A percentile compares a stretch with the other conserved stretches of the same genome.
These are phyloP conservation scores for Gadus chalcogrammus DNA, from an alignment of 2,113 vertebrate species.

Conservation along the genomic window DNA sequence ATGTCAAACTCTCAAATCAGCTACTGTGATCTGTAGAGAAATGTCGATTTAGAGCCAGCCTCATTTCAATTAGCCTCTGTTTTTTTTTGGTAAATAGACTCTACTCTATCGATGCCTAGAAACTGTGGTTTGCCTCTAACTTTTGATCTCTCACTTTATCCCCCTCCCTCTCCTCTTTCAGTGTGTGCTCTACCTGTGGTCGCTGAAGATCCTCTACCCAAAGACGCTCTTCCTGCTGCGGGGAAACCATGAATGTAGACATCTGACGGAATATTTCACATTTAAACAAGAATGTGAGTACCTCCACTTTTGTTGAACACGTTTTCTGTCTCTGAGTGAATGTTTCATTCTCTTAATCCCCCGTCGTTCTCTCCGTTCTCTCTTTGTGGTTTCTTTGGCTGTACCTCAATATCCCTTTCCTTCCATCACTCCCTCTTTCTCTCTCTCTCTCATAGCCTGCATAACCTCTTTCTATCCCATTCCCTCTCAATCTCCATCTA, in stretches of 20 bases:
- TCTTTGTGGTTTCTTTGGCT: background rate
- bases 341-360: background rate
- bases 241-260: slow-evolving; percentile 85
- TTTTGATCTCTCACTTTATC: too few relatives aligned
- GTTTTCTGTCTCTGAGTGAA: too few relatives aligned
- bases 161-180: slow-evolving; percentile 35
- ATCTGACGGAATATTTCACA: slow-evolving; percentile 84
- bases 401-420: background rate
- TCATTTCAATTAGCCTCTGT: too few relatives aligned
- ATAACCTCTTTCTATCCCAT: background rate
- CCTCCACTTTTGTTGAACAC: background rate
- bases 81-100: too few relatives aligned
- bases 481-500: background rate
- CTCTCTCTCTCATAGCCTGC: slow-evolving; percentile 3
- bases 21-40: too few relatives aligned
- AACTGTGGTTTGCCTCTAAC: too few relatives aligned
- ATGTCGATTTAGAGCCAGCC: too few relatives aligned
- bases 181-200: slow-evolving; percentile 82
- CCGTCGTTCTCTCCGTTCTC: background rate
- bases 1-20: too few relatives aligned
- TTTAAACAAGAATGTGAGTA: slow-evolving; percentile 86
- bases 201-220: slow-evolving; percentile 82
- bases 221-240: slow-evolving; percentile 81
- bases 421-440: background rate
- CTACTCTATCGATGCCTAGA: too few relatives aligned